Evolutionary conservation across 2,888 invertebrate species (phyloP).

Genomic region (Lycaena phlaeas): DNA sequence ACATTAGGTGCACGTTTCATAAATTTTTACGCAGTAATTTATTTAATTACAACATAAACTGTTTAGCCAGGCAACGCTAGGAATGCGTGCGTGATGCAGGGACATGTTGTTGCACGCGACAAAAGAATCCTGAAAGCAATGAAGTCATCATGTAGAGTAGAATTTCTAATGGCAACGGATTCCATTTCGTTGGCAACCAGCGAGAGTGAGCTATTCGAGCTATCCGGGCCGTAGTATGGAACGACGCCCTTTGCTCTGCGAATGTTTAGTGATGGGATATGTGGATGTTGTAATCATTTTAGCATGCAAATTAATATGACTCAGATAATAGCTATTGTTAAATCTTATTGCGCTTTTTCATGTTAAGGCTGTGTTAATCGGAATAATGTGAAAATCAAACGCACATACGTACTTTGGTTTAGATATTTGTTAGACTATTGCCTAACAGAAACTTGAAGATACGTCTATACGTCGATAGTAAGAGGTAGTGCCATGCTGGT

Average conservation of each 20-base stretch:
- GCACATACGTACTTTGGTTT: too few species aligned
- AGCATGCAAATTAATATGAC: too few species aligned
- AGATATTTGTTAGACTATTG: too few species aligned
- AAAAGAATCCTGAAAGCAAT: slow-evolving; percentile 51
- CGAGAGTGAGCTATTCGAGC: slow-evolving; percentile 35
- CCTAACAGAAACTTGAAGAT: too few species aligned
- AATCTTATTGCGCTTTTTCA: too few species aligned
- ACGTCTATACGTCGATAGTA: too few species aligned
- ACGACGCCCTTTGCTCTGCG: neutral
- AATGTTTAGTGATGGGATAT: neutral
- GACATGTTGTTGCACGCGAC: slow-evolving; percentile 32
- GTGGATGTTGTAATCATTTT: neutral
- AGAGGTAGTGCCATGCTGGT: too few species aligned
- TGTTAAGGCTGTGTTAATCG: too few species aligned
- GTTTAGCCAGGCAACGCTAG: neutral
- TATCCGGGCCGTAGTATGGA: neutral
- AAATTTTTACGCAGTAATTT: slow-evolving; percentile 9
- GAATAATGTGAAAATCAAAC: too few species aligned
- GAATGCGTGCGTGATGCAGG: slow-evolving; percentile 30
- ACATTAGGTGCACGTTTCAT: neutral
- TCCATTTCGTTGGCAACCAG: slow-evolving; percentile 67
- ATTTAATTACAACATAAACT: slow-evolving; percentile 4
- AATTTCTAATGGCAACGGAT: slow-evolving; percentile 65
- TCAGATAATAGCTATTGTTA: too few species aligned
- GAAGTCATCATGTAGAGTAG: slow-evolving; percentile 59